Base-by-base conservation (phyloP, 2,797 vertebrate genomes). In the Numenius phaeopus region DNA sequence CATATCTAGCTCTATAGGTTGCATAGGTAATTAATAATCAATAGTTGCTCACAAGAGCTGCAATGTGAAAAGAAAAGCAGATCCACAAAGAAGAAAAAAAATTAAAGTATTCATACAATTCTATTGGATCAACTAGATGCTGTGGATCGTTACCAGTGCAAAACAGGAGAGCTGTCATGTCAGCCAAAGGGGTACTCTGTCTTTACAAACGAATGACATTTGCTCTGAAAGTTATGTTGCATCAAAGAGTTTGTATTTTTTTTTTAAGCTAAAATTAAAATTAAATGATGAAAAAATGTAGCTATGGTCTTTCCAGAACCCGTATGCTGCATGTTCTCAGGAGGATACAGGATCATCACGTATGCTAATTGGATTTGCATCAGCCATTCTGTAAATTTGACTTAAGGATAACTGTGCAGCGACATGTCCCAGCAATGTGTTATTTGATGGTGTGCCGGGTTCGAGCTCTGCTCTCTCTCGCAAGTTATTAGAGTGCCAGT, bases 101-200 rank as follows among this genome's bases (percentile, higher is more conserved):
- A 12, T 4, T 22, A 3, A 52, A 61, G 9, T 24, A 13, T 29
- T 85, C 4, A 3, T 67, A 32, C 19, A 15, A n/a, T 32, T 8
- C 13, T 55, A 0, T 57, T 1, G 4, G 32, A n/a, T 47, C 21
- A 32, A 10, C 16, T 32, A 16, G 47, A 19, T 50, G 29, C 26
- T 55, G 52, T 34, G 11, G 40, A 11, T 37, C 10, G 2, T 11
- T 39, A 2, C 24, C 19, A 30, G 62, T 6, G 55, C 23, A 14
- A 17, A 59, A 10, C 13, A 29, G 54, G 42, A 40, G 37, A 19
- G 24, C 14, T 69, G 2, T n/a, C 0, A 0, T 8, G 16, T 21
- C 27, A 73, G 29, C 29, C 20, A 3, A 26, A 3, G 9, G 32
- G 39, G 34, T 52, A n/a, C 55, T 57, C 42, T 64, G 52, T 9